Percentiles rank a stretch among this genome's conserved stretches.
Evolutionary conservation across 1,140 invertebrate genomes (phyloP).

Genomic region (Sminthurides bifidus): DNA sequence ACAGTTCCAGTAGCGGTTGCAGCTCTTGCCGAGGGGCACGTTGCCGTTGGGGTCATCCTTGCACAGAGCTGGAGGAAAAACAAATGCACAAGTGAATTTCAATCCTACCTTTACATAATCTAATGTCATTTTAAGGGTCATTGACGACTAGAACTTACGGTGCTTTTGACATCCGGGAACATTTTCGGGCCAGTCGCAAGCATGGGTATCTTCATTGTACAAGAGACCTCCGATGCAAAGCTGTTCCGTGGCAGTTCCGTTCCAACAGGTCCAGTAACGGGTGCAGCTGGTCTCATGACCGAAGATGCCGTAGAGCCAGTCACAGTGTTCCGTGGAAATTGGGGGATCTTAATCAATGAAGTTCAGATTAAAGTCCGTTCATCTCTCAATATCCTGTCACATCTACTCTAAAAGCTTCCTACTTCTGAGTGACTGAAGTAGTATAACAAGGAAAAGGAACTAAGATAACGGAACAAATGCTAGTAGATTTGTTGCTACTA

Average conservation of each 20-base stretch:
- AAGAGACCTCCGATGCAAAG: conserved; percentile 82
- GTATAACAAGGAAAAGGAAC: no score
- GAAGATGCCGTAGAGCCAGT: conserved; percentile 86
- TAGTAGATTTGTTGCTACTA: no score
- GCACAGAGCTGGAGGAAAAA: conserved; percentile 72
- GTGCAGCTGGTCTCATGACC: conserved; percentile 86
- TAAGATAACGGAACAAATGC: no score
- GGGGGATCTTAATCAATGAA: conserved; percentile 55
- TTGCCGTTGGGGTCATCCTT: conserved; percentile 74
- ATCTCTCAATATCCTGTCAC: no score
- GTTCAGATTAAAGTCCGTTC: no score
- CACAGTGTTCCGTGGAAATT: conserved; percentile 71
- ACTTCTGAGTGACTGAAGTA: no score
- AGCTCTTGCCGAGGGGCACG: conserved; percentile 68
- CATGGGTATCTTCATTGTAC: conserved; percentile 78
- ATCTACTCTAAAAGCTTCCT: no score
- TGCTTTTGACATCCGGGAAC: conserved; percentile 85
- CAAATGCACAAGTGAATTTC: no score
- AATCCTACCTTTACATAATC: no score
- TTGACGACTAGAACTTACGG: conserved; percentile 68
- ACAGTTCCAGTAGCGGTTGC: conserved; percentile 86
- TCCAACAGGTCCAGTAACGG: conserved; percentile 88
- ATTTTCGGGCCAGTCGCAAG: conserved; percentile 87
- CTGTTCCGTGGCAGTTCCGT: conserved; percentile 80
- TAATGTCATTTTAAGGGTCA: no score